These are phyloP conservation scores for Dryobota labecula DNA, from an alignment of 2,888 invertebrate genomes.

Conservation along the genomic window DNA sequence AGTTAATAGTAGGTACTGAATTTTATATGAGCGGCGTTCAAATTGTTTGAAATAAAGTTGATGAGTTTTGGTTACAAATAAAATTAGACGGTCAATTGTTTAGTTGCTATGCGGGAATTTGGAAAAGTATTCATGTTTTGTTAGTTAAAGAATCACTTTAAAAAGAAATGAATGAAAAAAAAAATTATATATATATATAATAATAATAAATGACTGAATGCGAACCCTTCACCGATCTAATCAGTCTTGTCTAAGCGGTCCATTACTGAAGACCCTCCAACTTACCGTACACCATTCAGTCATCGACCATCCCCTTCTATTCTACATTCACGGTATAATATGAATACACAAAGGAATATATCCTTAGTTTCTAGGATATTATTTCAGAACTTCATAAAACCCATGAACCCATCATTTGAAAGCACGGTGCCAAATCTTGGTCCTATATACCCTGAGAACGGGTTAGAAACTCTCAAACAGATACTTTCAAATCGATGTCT, in stretches of 20 bases:
- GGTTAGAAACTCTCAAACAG: neutral
- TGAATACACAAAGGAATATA: neutral
- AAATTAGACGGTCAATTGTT: constrained; percentile 10
- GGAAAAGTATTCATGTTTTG: neutral
- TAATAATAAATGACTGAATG: too few relatives aligned
- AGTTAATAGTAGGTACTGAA: constrained; percentile 55
- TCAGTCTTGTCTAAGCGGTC: neutral
- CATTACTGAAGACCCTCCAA: neutral
- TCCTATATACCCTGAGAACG: too few relatives aligned
- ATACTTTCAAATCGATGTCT: neutral
- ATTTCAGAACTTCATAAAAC: neutral
- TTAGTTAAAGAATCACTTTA: neutral
- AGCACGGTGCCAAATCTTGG: neutral
- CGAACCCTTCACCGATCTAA: neutral
- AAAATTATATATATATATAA: too few relatives aligned
- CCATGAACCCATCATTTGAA: neutral
- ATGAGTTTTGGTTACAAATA: constrained; percentile 22
- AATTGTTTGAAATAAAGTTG: constrained; percentile 28
- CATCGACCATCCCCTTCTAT: neutral
- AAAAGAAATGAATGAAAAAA: neutral
- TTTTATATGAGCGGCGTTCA: constrained; percentile 42
- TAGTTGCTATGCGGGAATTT: neutral
- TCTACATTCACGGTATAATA: neutral
- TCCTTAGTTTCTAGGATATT: neutral
- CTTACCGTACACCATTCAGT: neutral